Percentiles rank a stretch among this genome's conserved stretches.
Conservation (phyloP, 92 coral and sea anemone genomes). For the Phenganax subtilis region DNA sequence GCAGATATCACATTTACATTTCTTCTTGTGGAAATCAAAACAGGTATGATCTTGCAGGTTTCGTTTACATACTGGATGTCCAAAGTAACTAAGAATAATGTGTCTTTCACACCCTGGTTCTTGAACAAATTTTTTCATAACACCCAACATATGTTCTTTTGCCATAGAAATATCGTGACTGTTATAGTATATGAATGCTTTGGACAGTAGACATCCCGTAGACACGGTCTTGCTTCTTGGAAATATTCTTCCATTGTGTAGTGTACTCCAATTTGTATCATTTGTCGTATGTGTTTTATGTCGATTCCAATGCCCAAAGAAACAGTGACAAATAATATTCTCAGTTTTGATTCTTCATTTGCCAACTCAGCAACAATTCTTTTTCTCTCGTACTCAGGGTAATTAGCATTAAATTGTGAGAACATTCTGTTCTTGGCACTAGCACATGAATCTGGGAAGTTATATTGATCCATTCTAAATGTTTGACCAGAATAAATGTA, state of each 20-base stretch:
- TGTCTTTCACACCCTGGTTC: slow-evolving; percentile 46
- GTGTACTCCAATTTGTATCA: slow-evolving; percentile 63
- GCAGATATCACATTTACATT: not conserved
- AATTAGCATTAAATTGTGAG: slow-evolving; percentile 59
- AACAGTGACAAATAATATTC: slow-evolving; percentile 57
- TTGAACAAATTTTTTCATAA: slow-evolving; percentile 41
- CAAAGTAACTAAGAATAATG: slow-evolving; percentile 48
- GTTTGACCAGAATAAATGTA: slow-evolving; percentile 35
- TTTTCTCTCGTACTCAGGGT: slow-evolving; percentile 53
- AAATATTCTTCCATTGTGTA: slow-evolving; percentile 52
- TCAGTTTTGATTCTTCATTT: slow-evolving; percentile 34
- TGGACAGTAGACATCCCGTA: slow-evolving; percentile 51
- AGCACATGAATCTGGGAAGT: slow-evolving; percentile 35
- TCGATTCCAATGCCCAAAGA: slow-evolving; percentile 67
- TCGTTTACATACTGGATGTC: slow-evolving; percentile 28
- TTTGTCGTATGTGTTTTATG: slow-evolving; percentile 39
- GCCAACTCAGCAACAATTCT: slow-evolving; percentile 43
- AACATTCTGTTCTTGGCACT: slow-evolving; percentile 50
- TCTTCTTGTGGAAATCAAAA: slow-evolving; percentile 46
- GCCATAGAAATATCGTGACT: slow-evolving; percentile 48
- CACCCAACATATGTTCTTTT: slow-evolving; percentile 26
- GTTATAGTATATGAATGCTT: slow-evolving; percentile 46
- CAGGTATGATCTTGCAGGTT: slow-evolving; percentile 42
- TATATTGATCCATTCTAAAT: slow-evolving; percentile 44
- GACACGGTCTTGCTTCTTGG: slow-evolving; percentile 59